These are phyloP conservation scores for Esox niger DNA, from an alignment of 2,113 vertebrate genomes.

Conservation along the genomic window DNA sequence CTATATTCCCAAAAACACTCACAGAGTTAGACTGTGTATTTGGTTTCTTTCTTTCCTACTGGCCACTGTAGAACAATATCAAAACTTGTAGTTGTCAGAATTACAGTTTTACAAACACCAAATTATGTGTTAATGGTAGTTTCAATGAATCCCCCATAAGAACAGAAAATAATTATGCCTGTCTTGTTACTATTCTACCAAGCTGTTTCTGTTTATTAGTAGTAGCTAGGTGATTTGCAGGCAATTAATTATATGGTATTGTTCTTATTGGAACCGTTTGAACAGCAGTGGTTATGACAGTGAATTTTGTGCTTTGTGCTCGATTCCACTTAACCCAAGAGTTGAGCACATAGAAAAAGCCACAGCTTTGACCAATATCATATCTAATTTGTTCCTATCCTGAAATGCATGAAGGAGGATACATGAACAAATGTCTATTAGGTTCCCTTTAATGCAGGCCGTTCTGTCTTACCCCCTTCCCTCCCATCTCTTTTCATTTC, in stretches of 20 bases:
- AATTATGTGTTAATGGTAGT: no score
- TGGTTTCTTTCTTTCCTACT: no score
- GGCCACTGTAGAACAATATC: no score
- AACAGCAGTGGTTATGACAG: constrained; percentile 5
- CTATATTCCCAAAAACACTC: no score
- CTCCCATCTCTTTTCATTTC: background rate
- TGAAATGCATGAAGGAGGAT: background rate
- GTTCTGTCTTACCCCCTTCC: background rate
- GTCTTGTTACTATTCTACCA: no score
- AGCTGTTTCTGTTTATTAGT: background rate
- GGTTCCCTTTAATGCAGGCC: background rate
- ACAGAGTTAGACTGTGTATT: no score
- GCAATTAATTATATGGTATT: background rate
- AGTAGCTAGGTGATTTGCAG: background rate
- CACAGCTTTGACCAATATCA: no score
- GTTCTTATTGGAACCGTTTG: constrained; percentile 9
- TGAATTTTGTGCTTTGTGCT: background rate
- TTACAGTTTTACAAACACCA: no score
- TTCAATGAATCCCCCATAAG: no score
- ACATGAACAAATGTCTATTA: background rate
- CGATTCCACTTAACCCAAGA: background rate
- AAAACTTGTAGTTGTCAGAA: no score
- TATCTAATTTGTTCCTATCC: background rate
- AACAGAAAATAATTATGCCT: no score
- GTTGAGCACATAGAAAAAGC: background rate